phyloP scores from a whole-genome alignment of 2,888 invertebrate species.

The Palloptera scutellata region DNA sequence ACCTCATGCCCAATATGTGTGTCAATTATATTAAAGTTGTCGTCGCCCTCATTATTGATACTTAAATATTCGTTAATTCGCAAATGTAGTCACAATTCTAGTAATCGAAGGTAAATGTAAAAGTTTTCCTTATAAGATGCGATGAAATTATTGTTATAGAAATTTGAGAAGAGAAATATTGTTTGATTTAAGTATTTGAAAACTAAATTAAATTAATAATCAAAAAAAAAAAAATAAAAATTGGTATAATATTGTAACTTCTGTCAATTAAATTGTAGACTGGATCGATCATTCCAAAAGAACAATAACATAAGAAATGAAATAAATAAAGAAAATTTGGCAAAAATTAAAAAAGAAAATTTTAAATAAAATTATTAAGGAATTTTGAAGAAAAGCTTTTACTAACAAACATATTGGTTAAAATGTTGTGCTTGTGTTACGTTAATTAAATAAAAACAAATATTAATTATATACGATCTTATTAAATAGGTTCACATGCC shows the following conservation, averaged over 20 bases:
- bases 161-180: background rate
- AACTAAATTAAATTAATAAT: background rate
- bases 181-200: too few relatives aligned
- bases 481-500: background rate
- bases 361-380: conserved; percentile 11
- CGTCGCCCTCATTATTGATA: too few relatives aligned
- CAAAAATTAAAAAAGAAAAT: background rate
- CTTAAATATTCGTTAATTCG: too few relatives aligned
- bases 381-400: conserved; percentile 16
- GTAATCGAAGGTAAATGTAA: conserved; percentile 5
- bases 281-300: conserved; percentile 50
- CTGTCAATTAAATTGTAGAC: conserved; percentile 65
- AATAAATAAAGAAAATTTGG: conserved; percentile 2
- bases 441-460: background rate
- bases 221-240: conserved; percentile 20
- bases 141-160: background rate
- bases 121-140: conserved; percentile 8
- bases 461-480: background rate
- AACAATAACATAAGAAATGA: conserved; percentile 28
- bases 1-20: conserved; percentile 5
- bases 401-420: background rate
- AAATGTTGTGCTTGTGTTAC: background rate
- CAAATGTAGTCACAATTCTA: too few relatives aligned
- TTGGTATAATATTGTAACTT: conserved; percentile 60
- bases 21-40: background rate